Base-by-base conservation (phyloP, 2,113 vertebrate genomes). In the Burhinus oedicnemus region DNA sequence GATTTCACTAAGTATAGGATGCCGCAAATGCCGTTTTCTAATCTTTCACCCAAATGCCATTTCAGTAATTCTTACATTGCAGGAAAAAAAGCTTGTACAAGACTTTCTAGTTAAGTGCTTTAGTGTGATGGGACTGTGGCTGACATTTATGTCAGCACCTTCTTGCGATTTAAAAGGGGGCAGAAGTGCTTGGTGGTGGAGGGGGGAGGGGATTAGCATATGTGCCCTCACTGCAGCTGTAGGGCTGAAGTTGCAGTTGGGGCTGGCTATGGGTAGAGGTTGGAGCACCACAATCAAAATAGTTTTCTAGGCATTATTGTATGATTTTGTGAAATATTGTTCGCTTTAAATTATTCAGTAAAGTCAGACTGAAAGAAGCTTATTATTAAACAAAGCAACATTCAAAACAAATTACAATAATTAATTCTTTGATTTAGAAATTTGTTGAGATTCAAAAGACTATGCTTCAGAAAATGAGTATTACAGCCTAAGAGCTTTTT, bases 31-130 rank as follows among this genome's bases (percentile, higher is more conserved):
- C 47, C 6, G 3, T 51, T 86, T 97, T 74, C 90, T 92, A 88
- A 93, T 71, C 85, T 55, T 58, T 89, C 87, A 87, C 47, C 55
- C 52, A 95, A 92, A 96, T 84, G 72, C 40, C 72, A 78, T 78
- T 70, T 78, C 69, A 65, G 72, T 79, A 86, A 91, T 89, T 89
- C 69, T 79, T 78, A 79, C 38, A 54, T 27, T 89, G 72, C 36
- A 45, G 84, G 51, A 84, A 83, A 94, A 70, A 83, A 87, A 87
- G 38, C 62, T 82, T 72, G 52, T 79, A 87, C 80, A 87, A 87
- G 77, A 85, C 51, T 65, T 84, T 79, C 61, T 64, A 82, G 83
- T 74, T 84, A 95, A 78, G 62, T 91, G 83, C 70, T 87, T 68
- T n/a, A 90, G 47, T 44, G 54, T 79, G 77, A 89, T 64, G 83